Conservation (phyloP, 1,140 invertebrate species). For the Drosophila yakuba region DNA sequence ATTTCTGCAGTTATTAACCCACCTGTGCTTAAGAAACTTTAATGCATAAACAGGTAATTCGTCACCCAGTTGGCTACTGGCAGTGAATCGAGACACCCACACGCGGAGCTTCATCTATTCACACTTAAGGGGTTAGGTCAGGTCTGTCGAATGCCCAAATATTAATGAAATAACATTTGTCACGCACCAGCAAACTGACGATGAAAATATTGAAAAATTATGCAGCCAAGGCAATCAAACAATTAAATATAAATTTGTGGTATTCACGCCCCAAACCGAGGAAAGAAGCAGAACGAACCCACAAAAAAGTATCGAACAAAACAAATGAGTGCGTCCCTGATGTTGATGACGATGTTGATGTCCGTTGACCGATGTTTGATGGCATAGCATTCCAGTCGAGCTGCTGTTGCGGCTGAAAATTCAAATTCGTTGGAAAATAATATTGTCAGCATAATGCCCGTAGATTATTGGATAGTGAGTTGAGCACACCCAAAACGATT, state of each 20-base stretch:
- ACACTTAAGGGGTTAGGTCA: constrained; percentile 45
- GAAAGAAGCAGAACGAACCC: constrained; percentile 16
- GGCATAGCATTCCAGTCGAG: constrained; percentile 47
- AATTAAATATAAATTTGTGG: constrained; percentile 82
- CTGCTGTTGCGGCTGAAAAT: constrained; percentile 28
- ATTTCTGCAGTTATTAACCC: constrained; percentile 15
- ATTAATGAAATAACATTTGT: constrained; percentile 78
- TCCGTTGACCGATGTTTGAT: constrained; percentile 43
- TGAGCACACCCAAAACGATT: constrained; percentile 48
- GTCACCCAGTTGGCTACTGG: constrained; percentile 67
- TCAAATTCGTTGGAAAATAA: constrained; percentile 81
- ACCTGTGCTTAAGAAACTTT: constrained; percentile 40
- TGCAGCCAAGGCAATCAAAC: constrained; percentile 66
- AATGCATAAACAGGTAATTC: constrained; percentile 69
- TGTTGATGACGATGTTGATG: constrained; percentile 45
- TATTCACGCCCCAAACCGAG: constrained; percentile 66
- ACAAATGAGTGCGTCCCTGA: constrained; percentile 63
- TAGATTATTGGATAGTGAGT: constrained; percentile 54
- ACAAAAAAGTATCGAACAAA: constrained; percentile 11
- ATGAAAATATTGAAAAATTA: constrained; percentile 80
- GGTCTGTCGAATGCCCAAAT: constrained; percentile 54
- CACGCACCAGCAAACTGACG: constrained; percentile 61
- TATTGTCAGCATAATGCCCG: constrained; percentile 77
- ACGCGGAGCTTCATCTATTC: constrained; percentile 47
- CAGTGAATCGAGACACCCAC: constrained; percentile 48